These are phyloP conservation scores for Diaperis boleti DNA, from an alignment of 2,888 invertebrate genomes.

Conservation along the genomic window DNA sequence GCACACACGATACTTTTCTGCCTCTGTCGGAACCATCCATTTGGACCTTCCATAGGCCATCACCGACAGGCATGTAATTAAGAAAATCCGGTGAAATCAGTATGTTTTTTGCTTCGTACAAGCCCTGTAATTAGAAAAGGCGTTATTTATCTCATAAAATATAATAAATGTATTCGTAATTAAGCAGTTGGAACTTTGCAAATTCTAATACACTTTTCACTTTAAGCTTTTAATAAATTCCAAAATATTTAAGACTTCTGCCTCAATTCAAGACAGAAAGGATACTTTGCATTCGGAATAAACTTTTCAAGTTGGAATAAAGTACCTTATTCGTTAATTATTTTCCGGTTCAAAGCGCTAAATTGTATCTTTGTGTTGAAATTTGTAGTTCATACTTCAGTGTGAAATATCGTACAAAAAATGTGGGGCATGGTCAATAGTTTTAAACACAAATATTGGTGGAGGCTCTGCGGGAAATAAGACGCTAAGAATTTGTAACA, in stretches of 20 bases:
- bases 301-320: constrained; percentile 49
- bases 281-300: constrained; percentile 47
- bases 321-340: constrained; percentile 51
- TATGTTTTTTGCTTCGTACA: constrained; percentile 47
- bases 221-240: constrained; percentile 44
- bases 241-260: constrained; percentile 46
- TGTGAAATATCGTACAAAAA: no score
- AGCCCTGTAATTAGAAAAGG: constrained; percentile 47
- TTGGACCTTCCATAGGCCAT: constrained; percentile 56
- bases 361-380: constrained; percentile 27
- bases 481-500: background rate
- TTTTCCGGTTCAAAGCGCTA: constrained; percentile 46
- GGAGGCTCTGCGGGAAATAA: background rate
- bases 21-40: constrained; percentile 51
- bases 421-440: constrained; percentile 1
- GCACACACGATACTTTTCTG: constrained; percentile 49
- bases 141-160: constrained; percentile 17
- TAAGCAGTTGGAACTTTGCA: constrained; percentile 11
- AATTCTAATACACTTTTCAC: constrained; percentile 32
- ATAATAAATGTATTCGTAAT: constrained; percentile 29
- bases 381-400: constrained; percentile 26
- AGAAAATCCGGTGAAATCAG: constrained; percentile 48
- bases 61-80: constrained; percentile 51
- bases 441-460: constrained; percentile 5
- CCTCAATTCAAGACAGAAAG: constrained; percentile 44